These are phyloP conservation scores for Napeogenes inachia DNA, from an alignment of 2,888 invertebrate genomes.

Conservation along the genomic window DNA sequence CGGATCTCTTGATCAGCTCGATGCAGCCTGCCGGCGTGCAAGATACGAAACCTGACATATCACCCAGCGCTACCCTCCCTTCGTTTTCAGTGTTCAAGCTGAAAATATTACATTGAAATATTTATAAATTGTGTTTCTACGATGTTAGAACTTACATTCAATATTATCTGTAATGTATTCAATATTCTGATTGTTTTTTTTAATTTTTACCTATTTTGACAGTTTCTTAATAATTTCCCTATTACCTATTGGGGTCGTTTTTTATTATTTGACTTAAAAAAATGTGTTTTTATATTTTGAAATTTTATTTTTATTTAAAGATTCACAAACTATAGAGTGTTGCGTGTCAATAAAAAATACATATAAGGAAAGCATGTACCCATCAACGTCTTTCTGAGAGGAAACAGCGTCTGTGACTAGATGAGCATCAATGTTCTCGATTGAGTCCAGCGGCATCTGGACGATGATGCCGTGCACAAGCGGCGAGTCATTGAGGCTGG, in stretches of 20 bases:
- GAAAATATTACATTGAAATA: slow-evolving; percentile 21
- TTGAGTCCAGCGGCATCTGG: slow-evolving; percentile 95
- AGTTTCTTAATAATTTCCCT: no score
- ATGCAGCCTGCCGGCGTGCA: slow-evolving; percentile 98
- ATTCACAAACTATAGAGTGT: background rate
- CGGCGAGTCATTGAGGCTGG: slow-evolving; percentile 88
- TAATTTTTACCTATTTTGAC: no score
- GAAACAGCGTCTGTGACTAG: slow-evolving; percentile 91
- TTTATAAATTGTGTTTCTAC: no score
- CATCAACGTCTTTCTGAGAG: slow-evolving; percentile 96
- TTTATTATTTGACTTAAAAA: no score
- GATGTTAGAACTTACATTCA: no score
- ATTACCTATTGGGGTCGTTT: no score
- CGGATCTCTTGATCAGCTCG: slow-evolving; percentile 90
- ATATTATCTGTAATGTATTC: no score
- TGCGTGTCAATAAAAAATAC: background rate
- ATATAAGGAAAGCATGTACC: slow-evolving; percentile 73
- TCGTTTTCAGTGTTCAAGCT: slow-evolving; percentile 95
- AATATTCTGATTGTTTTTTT: no score
- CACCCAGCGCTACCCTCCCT: slow-evolving; percentile 93
- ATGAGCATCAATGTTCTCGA: slow-evolving; percentile 89
- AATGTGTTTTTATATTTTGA: no score
- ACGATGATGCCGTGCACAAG: slow-evolving; percentile 96
- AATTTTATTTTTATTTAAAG: background rate
- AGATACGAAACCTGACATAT: slow-evolving; percentile 92